Percentiles rank a stretch among this genome's conserved stretches.
phyloP scores from a whole-genome alignment of 2,113 vertebrate species.

The Aegithalos caudatus region DNA sequence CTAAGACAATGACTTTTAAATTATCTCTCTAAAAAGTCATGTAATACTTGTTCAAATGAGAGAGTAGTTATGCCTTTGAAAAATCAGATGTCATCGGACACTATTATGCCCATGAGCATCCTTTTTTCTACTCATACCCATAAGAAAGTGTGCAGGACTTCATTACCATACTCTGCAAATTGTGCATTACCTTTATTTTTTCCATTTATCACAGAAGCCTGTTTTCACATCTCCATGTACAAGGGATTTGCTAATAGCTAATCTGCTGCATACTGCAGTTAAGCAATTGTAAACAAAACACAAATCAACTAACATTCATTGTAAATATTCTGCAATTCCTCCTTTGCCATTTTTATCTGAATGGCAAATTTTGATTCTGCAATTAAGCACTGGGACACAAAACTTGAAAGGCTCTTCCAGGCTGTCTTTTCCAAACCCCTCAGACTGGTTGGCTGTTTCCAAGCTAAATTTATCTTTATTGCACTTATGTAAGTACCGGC shows the following conservation, averaged over 20 bases:
- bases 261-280: neutral
- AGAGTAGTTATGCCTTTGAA: neutral
- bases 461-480: conserved; percentile 29
- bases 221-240: neutral
- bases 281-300: neutral
- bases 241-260: neutral
- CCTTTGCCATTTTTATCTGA: neutral
- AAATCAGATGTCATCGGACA: neutral
- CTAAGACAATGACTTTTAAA: neutral
- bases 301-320: neutral
- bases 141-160: neutral
- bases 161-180: neutral
- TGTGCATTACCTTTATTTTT: neutral
- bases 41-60: neutral
- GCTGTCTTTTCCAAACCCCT: neutral
- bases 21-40: conserved; percentile 21
- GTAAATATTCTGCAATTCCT: neutral
- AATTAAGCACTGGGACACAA: neutral
- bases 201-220: neutral
- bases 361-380: neutral
- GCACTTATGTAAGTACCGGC: neutral
- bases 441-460: neutral
- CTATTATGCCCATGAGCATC: neutral
- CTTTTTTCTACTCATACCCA: neutral
- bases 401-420: neutral